These are phyloP conservation scores for Lissocephala sabroskyi DNA, from an alignment of 2,888 invertebrate genomes.

Conservation along the genomic window DNA sequence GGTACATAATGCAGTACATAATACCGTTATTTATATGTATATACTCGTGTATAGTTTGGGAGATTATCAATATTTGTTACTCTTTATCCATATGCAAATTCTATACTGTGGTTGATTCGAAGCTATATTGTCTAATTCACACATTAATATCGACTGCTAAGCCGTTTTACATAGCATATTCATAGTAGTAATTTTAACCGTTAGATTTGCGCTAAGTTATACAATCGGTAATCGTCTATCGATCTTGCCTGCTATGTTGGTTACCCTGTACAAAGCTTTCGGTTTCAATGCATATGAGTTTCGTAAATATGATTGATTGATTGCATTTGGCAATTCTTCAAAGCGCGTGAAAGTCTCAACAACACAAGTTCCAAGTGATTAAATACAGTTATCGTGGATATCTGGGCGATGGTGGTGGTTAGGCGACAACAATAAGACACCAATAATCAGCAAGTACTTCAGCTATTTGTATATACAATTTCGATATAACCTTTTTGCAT, in stretches of 20 bases:
- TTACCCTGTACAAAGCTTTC: slow-evolving; percentile 57
- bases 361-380: slow-evolving; percentile 3
- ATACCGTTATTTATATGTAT: no score
- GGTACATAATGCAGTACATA: no score
- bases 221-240: no score
- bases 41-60: no score
- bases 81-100: background rate
- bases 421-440: slow-evolving; percentile 27
- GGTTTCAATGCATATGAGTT: slow-evolving; percentile 14
- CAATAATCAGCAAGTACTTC: slow-evolving; percentile 67
- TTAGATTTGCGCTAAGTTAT: slow-evolving; percentile 1
- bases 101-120: slow-evolving; percentile 14
- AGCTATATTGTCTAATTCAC: slow-evolving; percentile 72
- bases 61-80: background rate
- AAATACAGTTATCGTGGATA: background rate
- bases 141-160: slow-evolving; percentile 64
- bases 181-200: slow-evolving; percentile 9
- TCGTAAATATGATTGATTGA: slow-evolving; percentile 27
- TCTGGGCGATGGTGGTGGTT: background rate
- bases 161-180: slow-evolving; percentile 30
- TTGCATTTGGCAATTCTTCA: slow-evolving; percentile 66
- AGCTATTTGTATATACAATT: slow-evolving; percentile 62
- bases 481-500: slow-evolving; percentile 55
- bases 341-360: slow-evolving; percentile 32
- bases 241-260: slow-evolving; percentile 5